Conservation (phyloP, 2,888 invertebrate species). For the Drosophila testacea region DNA sequence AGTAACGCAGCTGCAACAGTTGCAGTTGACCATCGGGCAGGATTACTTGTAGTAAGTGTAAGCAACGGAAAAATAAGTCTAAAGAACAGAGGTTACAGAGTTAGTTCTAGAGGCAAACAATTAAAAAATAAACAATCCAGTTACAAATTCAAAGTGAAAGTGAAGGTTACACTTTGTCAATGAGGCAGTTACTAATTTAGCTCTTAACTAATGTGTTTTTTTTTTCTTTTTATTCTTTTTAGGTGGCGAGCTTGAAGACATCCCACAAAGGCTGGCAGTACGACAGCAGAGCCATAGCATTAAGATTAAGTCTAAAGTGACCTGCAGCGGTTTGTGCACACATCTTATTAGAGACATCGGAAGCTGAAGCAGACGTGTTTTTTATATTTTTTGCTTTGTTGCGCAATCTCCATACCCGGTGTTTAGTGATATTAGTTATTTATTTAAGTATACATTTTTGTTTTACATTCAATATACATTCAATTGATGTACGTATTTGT, state of each 20-base stretch:
- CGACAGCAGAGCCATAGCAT: slow-evolving; percentile 38
- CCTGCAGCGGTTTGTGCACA: slow-evolving; percentile 56
- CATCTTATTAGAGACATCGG: slow-evolving; percentile 70
- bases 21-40: slow-evolving; percentile 39
- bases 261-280: slow-evolving; percentile 29
- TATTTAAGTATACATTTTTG: slow-evolving; percentile 50
- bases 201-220: slow-evolving; percentile 16
- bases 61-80: slow-evolving; percentile 14
- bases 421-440: slow-evolving; percentile 80
- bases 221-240: slow-evolving; percentile 10
- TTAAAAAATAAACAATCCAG: neutral
- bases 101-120: neutral
- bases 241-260: slow-evolving; percentile 71
- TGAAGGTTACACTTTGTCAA: neutral
- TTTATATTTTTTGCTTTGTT: slow-evolving; percentile 28
- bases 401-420: slow-evolving; percentile 63
- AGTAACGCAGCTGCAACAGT: slow-evolving; percentile 53
- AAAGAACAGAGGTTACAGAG: neutral
- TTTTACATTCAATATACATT: slow-evolving; percentile 20
- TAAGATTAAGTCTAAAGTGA: slow-evolving; percentile 59
- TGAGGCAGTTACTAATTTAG: neutral
- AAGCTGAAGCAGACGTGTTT: slow-evolving; percentile 60
- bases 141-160: slow-evolving; percentile 5
- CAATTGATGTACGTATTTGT: slow-evolving; percentile 39
- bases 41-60: slow-evolving; percentile 60